Conservation (phyloP, 2,888 invertebrate genomes). For the Lissonota sp. region DNA sequence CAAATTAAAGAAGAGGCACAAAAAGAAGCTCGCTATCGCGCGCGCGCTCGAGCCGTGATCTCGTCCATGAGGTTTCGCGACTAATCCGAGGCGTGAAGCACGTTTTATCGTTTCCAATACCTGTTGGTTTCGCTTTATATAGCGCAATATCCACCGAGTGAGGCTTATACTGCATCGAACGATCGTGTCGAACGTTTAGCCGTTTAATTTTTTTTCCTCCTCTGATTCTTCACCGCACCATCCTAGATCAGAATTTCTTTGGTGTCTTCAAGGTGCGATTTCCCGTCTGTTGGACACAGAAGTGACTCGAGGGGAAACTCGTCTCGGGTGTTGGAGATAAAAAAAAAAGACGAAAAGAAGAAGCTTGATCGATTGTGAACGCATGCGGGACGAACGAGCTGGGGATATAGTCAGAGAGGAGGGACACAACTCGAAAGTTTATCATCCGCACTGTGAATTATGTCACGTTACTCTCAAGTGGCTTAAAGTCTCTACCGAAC, state of each 20-base stretch:
- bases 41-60: slow-evolving; percentile 34
- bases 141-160: slow-evolving; percentile 42
- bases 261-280: slow-evolving; percentile 16
- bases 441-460: slow-evolving; percentile 58
- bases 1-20: slow-evolving; percentile 33
- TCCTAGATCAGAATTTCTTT: slow-evolving; percentile 50
- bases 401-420: slow-evolving; percentile 17
- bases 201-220: slow-evolving; percentile 42
- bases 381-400: slow-evolving; percentile 37
- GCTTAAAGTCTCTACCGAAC: slow-evolving; percentile 62
- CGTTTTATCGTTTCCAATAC: slow-evolving; percentile 76
- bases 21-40: slow-evolving; percentile 57
- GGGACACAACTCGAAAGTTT: slow-evolving; percentile 55
- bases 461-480: slow-evolving; percentile 61
- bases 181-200: slow-evolving; percentile 52
- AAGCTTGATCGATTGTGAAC: slow-evolving; percentile 59
- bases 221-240: slow-evolving; percentile 25
- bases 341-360: slow-evolving; percentile 6
- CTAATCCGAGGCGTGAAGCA: slow-evolving; percentile 73
- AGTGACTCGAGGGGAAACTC: slow-evolving; percentile 27
- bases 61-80: slow-evolving; percentile 40
- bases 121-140: slow-evolving; percentile 75
- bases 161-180: neutral
- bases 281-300: slow-evolving; percentile 39
- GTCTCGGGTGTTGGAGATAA: neutral